Conservation (phyloP, 2,113 vertebrate genomes). For the Origma solitaria region DNA sequence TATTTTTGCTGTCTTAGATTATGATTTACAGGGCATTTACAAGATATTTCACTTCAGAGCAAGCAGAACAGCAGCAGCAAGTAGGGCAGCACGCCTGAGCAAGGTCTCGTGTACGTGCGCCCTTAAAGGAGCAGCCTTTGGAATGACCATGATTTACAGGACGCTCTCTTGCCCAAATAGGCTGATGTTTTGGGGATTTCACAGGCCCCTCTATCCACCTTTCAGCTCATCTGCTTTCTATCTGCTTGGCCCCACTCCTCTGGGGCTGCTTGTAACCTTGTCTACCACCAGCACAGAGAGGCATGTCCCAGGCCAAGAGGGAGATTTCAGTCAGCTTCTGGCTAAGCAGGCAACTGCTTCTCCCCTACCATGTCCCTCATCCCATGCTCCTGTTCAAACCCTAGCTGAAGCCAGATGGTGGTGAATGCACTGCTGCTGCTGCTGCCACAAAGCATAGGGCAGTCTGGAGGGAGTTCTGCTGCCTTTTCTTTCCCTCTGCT, state of each 20-base stretch:
- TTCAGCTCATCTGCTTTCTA: background rate
- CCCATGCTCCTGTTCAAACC: background rate
- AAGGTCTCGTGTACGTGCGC: fast-evolving
- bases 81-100: background rate
- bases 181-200: background rate
- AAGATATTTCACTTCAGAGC: background rate
- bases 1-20: background rate
- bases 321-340: background rate
- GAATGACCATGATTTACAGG: background rate
- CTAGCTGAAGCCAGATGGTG: background rate
- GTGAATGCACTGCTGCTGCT: background rate
- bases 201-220: background rate
- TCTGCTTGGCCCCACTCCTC: background rate
- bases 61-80: background rate
- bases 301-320: background rate
- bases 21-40: constrained; percentile 12
- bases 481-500: background rate
- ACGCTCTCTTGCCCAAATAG: background rate
- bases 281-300: background rate
- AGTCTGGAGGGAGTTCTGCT: background rate
- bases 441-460: background rate
- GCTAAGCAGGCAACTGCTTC: background rate
- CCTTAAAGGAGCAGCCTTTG: background rate
- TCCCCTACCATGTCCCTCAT: background rate
- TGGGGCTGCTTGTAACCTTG: background rate